Base-by-base conservation (phyloP, 2,797 vertebrate genomes). In the Cottoperca gobio region DNA sequence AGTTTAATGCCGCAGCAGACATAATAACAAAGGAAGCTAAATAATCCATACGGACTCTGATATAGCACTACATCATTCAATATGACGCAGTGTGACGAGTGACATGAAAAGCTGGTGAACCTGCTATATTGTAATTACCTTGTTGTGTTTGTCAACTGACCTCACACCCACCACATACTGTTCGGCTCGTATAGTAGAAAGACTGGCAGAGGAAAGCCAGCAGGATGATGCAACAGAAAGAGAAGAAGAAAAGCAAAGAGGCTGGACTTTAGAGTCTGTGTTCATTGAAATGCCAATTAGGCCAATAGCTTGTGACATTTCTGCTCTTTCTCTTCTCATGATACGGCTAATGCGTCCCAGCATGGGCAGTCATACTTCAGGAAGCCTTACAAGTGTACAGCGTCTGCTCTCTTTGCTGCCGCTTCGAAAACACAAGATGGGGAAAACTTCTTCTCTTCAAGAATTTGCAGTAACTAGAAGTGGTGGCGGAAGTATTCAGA, bases 211-310 rank as follows among this genome's bases (percentile, higher is more conserved):
- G 73, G 16, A 67, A 76, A 62, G 26, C 26, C 49, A 16, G 64
- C 26, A 40, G 45, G 70, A 70, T 53, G 64, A 79, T 70, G 68
- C 49, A 73, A 55, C 16, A 69, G 35, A 58, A n/a, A 63, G 33
- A 76, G 6, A 50, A 48, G 39, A 66, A 62, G 48, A 43, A 21
- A 60, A 57, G 60, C 57, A 49, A 45, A 49, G 19, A 39, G 64
- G 39, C 67, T 14, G 50, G 45, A 48, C n/a, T 52, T 73, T 31
- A 42, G 61, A 75, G 52, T 79, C 31, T 43, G 6, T 28, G 70
- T 72, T 76, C 53, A 81, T 26, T 81, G 53, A 86, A 86, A 87
- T 69, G 49, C 76, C 86, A 87, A 88, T 88, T 86, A 89, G 78
- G 64, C 64, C 76, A 31, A 85, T 84, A 71, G 70, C 49, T 60